A percentile compares a stretch with the other conserved stretches of the same genome.
These are phyloP conservation scores for Margaritifera margaritifera DNA, from an alignment of 2,888 invertebrate species.

Conservation along the genomic window DNA sequence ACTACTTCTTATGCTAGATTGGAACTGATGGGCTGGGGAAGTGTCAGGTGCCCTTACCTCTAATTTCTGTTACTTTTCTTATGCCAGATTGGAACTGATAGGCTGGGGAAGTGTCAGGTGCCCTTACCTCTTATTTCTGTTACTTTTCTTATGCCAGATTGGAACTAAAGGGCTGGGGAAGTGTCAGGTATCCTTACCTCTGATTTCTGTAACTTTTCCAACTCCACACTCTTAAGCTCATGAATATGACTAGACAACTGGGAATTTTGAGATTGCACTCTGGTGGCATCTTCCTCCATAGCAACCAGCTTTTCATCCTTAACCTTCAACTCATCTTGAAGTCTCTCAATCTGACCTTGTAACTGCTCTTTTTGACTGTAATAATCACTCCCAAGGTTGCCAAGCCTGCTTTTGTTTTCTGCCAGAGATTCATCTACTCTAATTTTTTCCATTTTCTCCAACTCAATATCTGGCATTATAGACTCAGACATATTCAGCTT, in stretches of 20 bases:
- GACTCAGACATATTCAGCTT: constrained; percentile 5
- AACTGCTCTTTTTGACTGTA: background rate
- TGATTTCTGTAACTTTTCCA: constrained; percentile 31
- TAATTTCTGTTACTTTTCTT: no score
- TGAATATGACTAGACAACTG: constrained; percentile 11
- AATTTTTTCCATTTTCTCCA: constrained; percentile 2
- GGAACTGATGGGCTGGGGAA: no score
- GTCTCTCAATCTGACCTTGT: constrained; percentile 15
- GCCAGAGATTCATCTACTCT: background rate
- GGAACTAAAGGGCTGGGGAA: no score
- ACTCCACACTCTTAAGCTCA: constrained; percentile 15
- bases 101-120: no score
- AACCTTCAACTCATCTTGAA: constrained; percentile 17
- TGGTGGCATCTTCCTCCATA: constrained; percentile 7
- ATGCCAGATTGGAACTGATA: no score
- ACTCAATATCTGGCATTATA: no score
- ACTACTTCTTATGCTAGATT: no score
- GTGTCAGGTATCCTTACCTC: constrained; percentile 19
- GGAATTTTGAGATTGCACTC: constrained; percentile 9
- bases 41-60: no score
- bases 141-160: no score
- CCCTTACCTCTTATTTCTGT: background rate
- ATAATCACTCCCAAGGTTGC: background rate
- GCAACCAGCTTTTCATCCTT: constrained; percentile 7
- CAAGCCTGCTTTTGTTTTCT: background rate